A percentile compares a stretch with the other conserved stretches of the same genome.
Evolutionary conservation across 2,113 vertebrate genomes (phyloP).

Genomic region (Semnornis frantzii): DNA sequence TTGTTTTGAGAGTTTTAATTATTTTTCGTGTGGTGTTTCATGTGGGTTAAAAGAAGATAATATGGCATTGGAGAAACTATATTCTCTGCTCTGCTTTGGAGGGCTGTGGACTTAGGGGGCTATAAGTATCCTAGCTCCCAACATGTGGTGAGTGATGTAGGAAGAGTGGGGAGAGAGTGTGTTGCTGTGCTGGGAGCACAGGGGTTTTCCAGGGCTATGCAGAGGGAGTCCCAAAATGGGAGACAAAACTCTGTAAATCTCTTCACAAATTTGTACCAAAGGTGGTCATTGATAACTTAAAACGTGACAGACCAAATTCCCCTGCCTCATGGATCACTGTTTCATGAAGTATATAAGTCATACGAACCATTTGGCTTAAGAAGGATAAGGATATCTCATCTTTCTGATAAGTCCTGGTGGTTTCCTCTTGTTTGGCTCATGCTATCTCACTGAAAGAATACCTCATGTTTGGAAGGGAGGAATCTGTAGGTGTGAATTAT

Average conservation of each 20-base stretch:
- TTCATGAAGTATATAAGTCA: neutral
- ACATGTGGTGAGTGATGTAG: accelerated
- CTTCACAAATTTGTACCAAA: neutral
- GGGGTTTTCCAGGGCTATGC: neutral
- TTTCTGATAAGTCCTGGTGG: accelerated
- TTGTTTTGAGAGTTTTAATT: neutral
- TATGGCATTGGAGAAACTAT: neutral
- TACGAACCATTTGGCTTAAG: neutral
- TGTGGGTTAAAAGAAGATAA: neutral
- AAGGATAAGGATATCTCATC: neutral
- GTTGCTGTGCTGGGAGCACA: neutral
- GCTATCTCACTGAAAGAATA: neutral
- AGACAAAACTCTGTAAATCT: neutral
- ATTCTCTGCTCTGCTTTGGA: neutral
- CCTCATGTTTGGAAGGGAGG: neutral
- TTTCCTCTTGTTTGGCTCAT: neutral
- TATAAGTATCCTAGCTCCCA: neutral
- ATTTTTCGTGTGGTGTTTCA: neutral
- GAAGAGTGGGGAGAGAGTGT: neutral
- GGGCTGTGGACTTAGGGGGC: neutral
- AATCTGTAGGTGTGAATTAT: neutral
- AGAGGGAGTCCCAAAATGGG: neutral
- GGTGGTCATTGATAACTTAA: neutral
- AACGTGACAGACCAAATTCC: neutral
- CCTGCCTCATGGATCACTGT: neutral